phyloP scores from a whole-genome alignment of 2,888 invertebrate species.

The Cephus sareptanus region DNA sequence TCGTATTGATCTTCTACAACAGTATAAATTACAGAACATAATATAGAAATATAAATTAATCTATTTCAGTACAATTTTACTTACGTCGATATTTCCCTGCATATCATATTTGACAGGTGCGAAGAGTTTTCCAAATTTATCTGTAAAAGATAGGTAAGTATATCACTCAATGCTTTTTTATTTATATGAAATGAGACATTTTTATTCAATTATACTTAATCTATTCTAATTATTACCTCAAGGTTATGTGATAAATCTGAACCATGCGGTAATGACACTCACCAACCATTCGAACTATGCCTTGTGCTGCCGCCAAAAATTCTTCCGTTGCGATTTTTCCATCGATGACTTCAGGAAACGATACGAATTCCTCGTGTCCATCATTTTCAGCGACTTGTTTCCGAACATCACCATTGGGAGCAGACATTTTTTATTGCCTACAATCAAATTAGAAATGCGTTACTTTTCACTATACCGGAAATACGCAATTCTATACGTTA shows the following conservation, averaged over 20 bases:
- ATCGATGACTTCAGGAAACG: slow-evolving; percentile 69
- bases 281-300: slow-evolving; percentile 76
- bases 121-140: slow-evolving; percentile 79
- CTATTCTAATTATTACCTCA: background rate
- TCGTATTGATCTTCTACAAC: slow-evolving; percentile 72
- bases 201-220: background rate
- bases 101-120: slow-evolving; percentile 81
- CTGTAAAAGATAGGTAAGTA: slow-evolving; percentile 66
- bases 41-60: background rate
- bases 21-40: background rate
- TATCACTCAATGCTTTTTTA: background rate
- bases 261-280: slow-evolving; percentile 49
- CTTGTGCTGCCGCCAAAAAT: slow-evolving; percentile 73
- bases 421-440: slow-evolving; percentile 18
- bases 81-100: slow-evolving; percentile 81
- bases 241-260: background rate
- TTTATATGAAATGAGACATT: background rate
- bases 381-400: slow-evolving; percentile 26
- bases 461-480: background rate
- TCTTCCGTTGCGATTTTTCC: slow-evolving; percentile 71
- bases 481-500: background rate
- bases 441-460: background rate
- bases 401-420: slow-evolving; percentile 21
- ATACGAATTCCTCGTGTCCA: slow-evolving; percentile 24
- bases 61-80: slow-evolving; percentile 36